Conservation (phyloP, 2,113 vertebrate genomes). For the Strix aluco region DNA sequence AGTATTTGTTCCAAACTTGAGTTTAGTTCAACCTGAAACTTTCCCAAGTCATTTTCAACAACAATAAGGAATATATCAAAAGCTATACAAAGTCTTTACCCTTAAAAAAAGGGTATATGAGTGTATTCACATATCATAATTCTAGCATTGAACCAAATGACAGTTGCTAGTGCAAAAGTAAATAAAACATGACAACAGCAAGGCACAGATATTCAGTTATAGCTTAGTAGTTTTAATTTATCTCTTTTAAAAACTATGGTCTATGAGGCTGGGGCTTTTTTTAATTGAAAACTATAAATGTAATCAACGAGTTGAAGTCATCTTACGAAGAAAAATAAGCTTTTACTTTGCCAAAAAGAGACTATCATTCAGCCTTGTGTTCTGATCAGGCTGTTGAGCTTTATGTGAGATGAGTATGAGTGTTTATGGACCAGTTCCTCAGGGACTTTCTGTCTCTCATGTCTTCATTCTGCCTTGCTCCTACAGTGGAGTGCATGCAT, state of each 20-base stretch:
- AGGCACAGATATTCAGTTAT: not conserved
- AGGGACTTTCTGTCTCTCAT: not conserved
- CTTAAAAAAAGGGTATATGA: not conserved
- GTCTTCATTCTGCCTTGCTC: not conserved
- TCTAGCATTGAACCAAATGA: not conserved
- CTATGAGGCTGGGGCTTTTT: not conserved
- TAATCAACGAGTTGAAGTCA: not conserved
- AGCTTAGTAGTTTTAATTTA: not conserved
- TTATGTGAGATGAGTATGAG: not conserved
- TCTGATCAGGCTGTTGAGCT: not conserved
- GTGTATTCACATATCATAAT: not conserved
- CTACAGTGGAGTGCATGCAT: constrained; percentile 89
- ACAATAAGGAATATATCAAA: not conserved
- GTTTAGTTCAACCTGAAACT: not conserved
- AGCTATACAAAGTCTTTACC: not conserved
- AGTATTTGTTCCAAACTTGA: not conserved
- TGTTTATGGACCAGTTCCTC: not conserved
- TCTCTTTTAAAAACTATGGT: not conserved
- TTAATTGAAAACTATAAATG: not conserved
- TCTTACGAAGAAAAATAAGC: not conserved
- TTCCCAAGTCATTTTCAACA: not conserved
- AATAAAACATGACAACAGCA: not conserved
- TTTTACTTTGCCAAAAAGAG: not conserved
- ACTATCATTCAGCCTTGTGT: not conserved
- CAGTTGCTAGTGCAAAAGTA: not conserved